phyloP scores from a whole-genome alignment of 2,888 invertebrate species.

The Caenorhabditis sp. region DNA sequence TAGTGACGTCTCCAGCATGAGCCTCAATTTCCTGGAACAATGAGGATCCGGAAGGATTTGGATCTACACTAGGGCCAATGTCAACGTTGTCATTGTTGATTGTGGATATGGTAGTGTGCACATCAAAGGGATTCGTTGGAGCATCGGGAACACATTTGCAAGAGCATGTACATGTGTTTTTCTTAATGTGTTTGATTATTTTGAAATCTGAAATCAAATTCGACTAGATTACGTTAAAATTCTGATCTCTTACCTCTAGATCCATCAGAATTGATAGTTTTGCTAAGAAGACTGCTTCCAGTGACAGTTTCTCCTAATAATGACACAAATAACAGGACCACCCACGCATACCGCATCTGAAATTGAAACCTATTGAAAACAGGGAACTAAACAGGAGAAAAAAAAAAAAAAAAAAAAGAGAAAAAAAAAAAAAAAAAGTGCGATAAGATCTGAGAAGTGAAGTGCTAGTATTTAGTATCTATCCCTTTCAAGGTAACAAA shows the following conservation, averaged over 20 bases:
- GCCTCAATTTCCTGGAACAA: conserved; percentile 65
- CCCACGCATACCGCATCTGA: conserved; percentile 58
- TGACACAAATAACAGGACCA: conserved; percentile 24
- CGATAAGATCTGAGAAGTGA: conserved; percentile 55
- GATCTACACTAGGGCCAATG: conserved; percentile 65
- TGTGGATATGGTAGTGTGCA: conserved; percentile 30
- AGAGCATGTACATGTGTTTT: conserved; percentile 68
- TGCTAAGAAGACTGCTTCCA: conserved; percentile 65
- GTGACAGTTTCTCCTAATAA: conserved; percentile 6
- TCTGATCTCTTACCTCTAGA: conserved; percentile 54
- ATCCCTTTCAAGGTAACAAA: conserved; percentile 46
- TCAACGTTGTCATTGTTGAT: conserved; percentile 69
- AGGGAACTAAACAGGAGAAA: conserved; percentile 6
- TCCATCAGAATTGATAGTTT: conserved; percentile 70
- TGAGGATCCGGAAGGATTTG: conserved; percentile 63
- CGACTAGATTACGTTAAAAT: background rate
- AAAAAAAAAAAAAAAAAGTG: conserved; percentile 25
- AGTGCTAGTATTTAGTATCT: conserved; percentile 15
- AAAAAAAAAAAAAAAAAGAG: conserved; percentile 18
- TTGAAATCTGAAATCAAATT: conserved; percentile 69
- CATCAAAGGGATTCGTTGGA: conserved; percentile 50
- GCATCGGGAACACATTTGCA: conserved; percentile 69
- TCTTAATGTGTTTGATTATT: conserved; percentile 70
- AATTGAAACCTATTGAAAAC: too few species aligned
- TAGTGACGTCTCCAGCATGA: conserved; percentile 29